Evolutionary conservation across 2,113 vertebrate genomes (phyloP), one percentile per base, ranked within the genome.

Genomic region (Pelusios castaneus): DNA sequence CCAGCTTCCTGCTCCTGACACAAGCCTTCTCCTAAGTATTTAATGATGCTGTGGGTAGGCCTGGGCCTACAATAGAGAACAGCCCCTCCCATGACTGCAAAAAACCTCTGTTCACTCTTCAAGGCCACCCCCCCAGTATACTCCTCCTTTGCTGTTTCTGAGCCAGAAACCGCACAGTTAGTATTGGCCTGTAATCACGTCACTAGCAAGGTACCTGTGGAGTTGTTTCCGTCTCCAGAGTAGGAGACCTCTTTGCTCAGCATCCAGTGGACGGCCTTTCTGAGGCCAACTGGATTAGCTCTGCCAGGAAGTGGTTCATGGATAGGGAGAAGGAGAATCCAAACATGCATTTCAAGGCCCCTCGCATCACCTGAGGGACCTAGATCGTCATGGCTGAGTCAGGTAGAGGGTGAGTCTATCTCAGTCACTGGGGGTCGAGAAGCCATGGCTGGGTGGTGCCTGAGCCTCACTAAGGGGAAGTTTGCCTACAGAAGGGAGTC

Each of bases 81-180:
- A n/a, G n/a, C n/a, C n/a, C n/a, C n/a, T n/a, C n/a, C n/a, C n/a
- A n/a, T n/a, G n/a, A 25, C 17, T 1, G 17, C 91, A 80, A 63
- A 25, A 73, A 91, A 70, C 34, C 80, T 84, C 43, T 47, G 29
- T 52, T 89, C 0, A 0, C 14, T 51, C 70, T 63, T 22, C 63
- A 38, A 24, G n/a, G 67, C 85, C 38, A 83, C 51, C 52, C 7
- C 73, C 82, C 67, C 43, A 34, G 47, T 27, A 21, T 21, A 70
- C 76, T 43, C 86, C 49, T 77, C 21, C 1, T 60, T 34, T 56
- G 67, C 87, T 1, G 0, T 8, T 34, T 49, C 67, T 80, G 41
- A 86, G 82, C 84, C 84, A 75, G 88, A n/a, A 88, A 51, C 52
- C 80, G 76, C 83, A 82, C 56, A 82, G 73, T 41, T 38, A 49